Evolutionary conservation across 2,797 vertebrate genomes (phyloP), one percentile per base, ranked within the genome.

Genomic region (Melanotaenia trifasciata): DNA sequence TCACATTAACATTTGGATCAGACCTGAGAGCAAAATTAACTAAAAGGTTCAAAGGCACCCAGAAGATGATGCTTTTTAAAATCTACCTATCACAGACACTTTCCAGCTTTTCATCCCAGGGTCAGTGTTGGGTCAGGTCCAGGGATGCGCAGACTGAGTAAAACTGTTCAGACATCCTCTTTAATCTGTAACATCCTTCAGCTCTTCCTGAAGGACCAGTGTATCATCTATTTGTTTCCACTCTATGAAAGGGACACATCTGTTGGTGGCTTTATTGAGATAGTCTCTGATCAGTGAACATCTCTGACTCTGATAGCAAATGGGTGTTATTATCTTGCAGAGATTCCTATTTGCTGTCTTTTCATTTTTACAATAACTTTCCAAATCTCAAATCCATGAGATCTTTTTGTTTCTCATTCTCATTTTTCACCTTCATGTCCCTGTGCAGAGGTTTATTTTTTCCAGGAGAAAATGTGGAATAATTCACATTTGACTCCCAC

Each of bases 401-500:
- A 59, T 28, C 5, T n/a, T 59, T 5, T 28, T n/a, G 22, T 60
- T 24, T 40, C 13, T 67, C 13, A 20, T 64, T 20, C 6, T 30
- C 18, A 16, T 58, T 22, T 33, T 8, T 70, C 12, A 13, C 59
- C 67, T 63, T 72, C 70, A 10, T 53, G 22, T 22, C 28, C 64
- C 59, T 36, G 43, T 72, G 60, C 57, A 24, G 72, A 45, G 5
- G 24, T 72, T 68, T 56, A 8, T 67, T 45, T 64, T 81, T 75
- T 72, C 33, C 59, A 59, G 18, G 32, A 65, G 45, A 2, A 1
- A 65, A 74, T 40, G n/a, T 53, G 53, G 67, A 76, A 80, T 73
- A 51, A 73, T 70, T 82, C 54, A 35, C 47, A 36, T 73, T 64
- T 60, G 45, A 77, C 53, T 72, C 40, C 45, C 13, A 35, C 36